phyloP scores from a whole-genome alignment of 2,113 vertebrate genomes.

The Mormyrus lacerda region DNA sequence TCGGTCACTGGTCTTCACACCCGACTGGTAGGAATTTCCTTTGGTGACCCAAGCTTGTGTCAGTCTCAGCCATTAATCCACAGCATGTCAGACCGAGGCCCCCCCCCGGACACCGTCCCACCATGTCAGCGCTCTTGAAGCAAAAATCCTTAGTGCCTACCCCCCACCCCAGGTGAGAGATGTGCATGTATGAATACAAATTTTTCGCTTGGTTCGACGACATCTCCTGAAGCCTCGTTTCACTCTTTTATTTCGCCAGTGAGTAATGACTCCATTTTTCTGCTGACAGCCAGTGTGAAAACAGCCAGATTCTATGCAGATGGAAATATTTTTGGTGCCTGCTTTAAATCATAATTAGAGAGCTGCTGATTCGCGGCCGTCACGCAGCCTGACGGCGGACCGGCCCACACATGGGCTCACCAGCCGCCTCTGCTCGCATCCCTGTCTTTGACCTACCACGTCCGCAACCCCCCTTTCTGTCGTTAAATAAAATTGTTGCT shows the following conservation, averaged over 20 bases:
- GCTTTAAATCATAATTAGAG: slow-evolving; percentile 6
- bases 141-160: neutral
- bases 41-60: neutral
- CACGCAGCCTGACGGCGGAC: neutral
- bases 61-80: neutral
- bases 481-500: neutral
- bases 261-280: neutral
- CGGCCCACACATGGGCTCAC: neutral
- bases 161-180: neutral
- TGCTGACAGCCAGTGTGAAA: neutral
- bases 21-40: neutral
- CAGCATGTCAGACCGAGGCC: neutral
- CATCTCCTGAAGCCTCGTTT: neutral
- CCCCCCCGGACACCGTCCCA: neutral
- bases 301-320: neutral
- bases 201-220: neutral
- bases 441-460: neutral
- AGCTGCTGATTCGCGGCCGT: neutral
- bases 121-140: neutral
- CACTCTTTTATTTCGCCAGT: neutral
- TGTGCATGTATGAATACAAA: neutral
- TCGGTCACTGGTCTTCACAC: neutral
- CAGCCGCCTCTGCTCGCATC: neutral
- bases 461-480: neutral
- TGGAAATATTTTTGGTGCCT: slow-evolving; percentile 1